These are phyloP conservation scores for Jacana jacana DNA, from an alignment of 2,113 vertebrate genomes.

Conservation along the genomic window DNA sequence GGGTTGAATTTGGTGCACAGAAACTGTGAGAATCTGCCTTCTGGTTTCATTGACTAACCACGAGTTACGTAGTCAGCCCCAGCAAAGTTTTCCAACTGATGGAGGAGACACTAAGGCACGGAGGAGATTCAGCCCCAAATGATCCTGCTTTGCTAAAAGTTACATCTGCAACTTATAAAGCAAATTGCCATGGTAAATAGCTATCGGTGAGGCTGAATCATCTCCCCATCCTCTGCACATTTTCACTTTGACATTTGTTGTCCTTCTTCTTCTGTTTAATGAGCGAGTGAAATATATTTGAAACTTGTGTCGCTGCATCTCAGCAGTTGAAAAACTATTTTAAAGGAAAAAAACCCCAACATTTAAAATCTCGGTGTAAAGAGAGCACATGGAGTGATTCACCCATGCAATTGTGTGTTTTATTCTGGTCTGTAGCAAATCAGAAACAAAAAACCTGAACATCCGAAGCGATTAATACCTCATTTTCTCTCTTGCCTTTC, in stretches of 20 bases:
- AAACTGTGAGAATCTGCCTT: background rate
- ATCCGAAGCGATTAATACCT: background rate
- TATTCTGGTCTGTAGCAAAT: background rate
- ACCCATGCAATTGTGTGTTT: background rate
- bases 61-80: background rate
- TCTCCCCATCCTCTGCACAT: slow-evolving; percentile 58
- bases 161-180: slow-evolving; percentile 42
- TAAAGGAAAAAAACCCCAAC: background rate
- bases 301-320: background rate
- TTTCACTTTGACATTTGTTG: slow-evolving; percentile 58
- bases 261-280: slow-evolving; percentile 40
- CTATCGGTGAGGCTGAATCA: slow-evolving; percentile 49
- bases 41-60: background rate
- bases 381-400: background rate
- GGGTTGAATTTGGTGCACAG: background rate
- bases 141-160: slow-evolving; percentile 2
- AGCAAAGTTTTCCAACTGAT: background rate
- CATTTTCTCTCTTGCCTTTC: background rate
- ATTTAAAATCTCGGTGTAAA: background rate
- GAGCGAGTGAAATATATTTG: background rate
- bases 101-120: background rate
- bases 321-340: slow-evolving; percentile 7
- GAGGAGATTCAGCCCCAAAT: background rate
- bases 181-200: slow-evolving; percentile 39
- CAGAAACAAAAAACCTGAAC: background rate